Evolutionary conservation across 1,140 invertebrate genomes (phyloP), one percentile per base, ranked within the genome.

Genomic region (Drosophila ercepeae): DNA sequence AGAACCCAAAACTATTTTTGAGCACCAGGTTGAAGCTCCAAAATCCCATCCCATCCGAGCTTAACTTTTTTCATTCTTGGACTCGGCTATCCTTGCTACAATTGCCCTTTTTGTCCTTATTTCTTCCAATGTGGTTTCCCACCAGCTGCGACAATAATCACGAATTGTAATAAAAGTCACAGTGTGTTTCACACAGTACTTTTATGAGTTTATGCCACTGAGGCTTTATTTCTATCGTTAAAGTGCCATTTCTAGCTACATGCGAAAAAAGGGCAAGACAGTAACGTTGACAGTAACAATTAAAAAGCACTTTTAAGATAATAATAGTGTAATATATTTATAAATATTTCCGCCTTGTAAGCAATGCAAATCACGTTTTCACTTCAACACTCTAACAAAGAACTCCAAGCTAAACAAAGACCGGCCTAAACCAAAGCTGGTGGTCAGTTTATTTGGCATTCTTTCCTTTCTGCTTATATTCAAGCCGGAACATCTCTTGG

Each of bases 161-260:
- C 54, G 51, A 65, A 60, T 45, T 41, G 42, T 57, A 82, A 82
- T 82, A 82, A 77, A 82, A 82, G 58, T 69, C 63, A 50, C 44
- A 18, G 45, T n/a, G 44, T 48, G 65, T 41, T 29, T 27, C 53
- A 32, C 53, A 72, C 46, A 58, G 55, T 64, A 44, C 36, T 54
- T 61, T 16, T 60, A 65, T 50, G 29, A 32, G 29, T 32, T 4
- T 32, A 9, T 32, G 29, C 9, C 4, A n/a, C 29, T 11, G 9
- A 3, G 9, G 11, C 29, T 32, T 32, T 32, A 32, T 32, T 4
- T 32, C 29, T 32, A 32, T 32, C 29, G 11, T 32, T 32, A 32
- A 32, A 32, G 2, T 32, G 9, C 29, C 29, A 32, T 32, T 32
- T 32, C 29, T 32, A 3, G 29, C 11, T 11, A 11, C 9, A 11